Evolutionary conservation across 2,113 vertebrate species (phyloP).

Genomic region (Bucco capensis): DNA sequence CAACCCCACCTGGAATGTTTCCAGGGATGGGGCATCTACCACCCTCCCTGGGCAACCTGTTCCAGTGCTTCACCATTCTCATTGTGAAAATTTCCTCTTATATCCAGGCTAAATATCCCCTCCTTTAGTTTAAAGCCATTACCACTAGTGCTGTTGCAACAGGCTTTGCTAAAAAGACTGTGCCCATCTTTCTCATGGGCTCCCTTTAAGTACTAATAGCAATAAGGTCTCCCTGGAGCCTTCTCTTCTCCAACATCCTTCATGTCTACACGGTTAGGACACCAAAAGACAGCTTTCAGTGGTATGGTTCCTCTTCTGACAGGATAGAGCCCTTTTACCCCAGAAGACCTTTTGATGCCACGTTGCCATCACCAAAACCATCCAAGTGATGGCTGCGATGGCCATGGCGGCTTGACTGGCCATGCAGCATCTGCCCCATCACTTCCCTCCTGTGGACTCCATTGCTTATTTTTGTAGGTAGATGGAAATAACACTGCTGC

Average conservation of each 20-base stretch:
- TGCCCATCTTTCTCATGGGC: too few species aligned
- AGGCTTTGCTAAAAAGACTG: too few species aligned
- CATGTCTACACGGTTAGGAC: not conserved
- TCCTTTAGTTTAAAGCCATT: too few species aligned
- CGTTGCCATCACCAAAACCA: rapidly evolving
- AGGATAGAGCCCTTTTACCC: not conserved
- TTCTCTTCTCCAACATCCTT: not conserved
- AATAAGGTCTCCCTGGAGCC: too few species aligned
- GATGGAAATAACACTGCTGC: not conserved
- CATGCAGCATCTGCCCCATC: not conserved
- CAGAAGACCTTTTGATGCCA: rapidly evolving
- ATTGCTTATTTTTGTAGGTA: rapidly evolving
- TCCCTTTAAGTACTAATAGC: too few species aligned
- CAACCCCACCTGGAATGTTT: too few species aligned
- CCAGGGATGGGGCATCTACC: too few species aligned
- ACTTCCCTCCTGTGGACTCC: not conserved
- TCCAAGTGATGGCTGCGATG: rapidly evolving
- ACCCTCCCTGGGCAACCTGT: too few species aligned
- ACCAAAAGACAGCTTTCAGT: not conserved
- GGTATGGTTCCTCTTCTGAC: not conserved
- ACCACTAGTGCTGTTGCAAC: too few species aligned
- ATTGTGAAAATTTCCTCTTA: too few species aligned
- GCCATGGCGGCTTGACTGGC: rapidly evolving
- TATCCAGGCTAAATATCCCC: too few species aligned
- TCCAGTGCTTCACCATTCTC: too few species aligned